Evolutionary conservation across 2,888 invertebrate genomes (phyloP).

Genomic region (Carpatolechia fugitivella): DNA sequence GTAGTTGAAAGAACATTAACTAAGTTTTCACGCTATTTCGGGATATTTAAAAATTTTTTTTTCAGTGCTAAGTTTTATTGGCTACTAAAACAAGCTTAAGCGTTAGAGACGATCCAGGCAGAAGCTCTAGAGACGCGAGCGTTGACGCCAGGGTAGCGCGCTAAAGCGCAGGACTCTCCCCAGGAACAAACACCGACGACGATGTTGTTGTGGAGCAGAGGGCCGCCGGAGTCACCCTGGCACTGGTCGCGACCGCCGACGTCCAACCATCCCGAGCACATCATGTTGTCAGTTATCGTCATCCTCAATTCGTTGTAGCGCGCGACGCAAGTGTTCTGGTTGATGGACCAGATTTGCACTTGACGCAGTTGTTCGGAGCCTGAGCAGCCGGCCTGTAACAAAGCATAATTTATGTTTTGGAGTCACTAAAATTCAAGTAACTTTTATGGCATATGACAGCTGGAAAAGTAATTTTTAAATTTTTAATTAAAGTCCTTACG

Average conservation of each 20-base stretch:
- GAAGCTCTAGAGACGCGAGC: conserved; percentile 8
- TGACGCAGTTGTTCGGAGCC: conserved; percentile 37
- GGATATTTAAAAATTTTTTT: too few relatives aligned
- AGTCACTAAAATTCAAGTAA: too few relatives aligned
- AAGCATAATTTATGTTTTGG: too few relatives aligned
- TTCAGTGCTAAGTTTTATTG: neutral
- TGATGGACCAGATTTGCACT: conserved; percentile 40
- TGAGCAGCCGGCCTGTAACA: neutral
- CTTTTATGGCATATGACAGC: too few relatives aligned
- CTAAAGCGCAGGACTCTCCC: conserved; percentile 24
- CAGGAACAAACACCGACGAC: conserved; percentile 49
- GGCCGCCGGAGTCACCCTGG: conserved; percentile 51
- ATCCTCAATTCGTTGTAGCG: conserved; percentile 34
- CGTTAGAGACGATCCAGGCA: conserved; percentile 6
- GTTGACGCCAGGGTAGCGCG: conserved; percentile 11
- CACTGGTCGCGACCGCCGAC: conserved; percentile 50
- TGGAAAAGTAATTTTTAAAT: too few relatives aligned
- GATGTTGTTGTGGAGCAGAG: conserved; percentile 43
- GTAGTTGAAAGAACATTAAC: too few relatives aligned
- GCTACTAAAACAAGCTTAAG: neutral
- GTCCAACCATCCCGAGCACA: conserved; percentile 47
- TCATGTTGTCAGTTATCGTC: conserved; percentile 31
- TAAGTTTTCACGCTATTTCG: too few relatives aligned
- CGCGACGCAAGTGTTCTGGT: conserved; percentile 33
- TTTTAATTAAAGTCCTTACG: too few relatives aligned